A percentile compares a stretch with the other conserved stretches of the same genome.
Evolutionary conservation across 2,888 invertebrate species (phyloP).

Genomic region (Apocheima hispidaria): DNA sequence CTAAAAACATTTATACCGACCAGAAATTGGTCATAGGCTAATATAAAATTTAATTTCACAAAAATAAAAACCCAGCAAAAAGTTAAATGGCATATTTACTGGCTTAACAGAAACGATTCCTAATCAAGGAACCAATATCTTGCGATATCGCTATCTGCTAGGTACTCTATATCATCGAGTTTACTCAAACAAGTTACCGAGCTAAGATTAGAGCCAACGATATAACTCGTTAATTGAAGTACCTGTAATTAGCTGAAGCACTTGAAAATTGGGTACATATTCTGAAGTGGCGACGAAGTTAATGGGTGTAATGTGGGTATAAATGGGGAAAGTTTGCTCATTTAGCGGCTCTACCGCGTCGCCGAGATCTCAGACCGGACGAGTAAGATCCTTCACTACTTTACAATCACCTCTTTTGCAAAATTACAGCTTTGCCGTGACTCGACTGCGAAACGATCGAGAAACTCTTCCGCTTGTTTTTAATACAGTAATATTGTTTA

Average conservation of each 20-base stretch:
- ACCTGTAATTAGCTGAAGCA: slow-evolving; percentile 73
- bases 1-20: too few species aligned
- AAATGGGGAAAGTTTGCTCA: slow-evolving; percentile 82
- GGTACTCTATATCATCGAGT: slow-evolving; percentile 30
- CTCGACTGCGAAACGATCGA: slow-evolving; percentile 58
- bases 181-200: slow-evolving; percentile 59
- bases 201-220: slow-evolving; percentile 63
- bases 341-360: slow-evolving; percentile 68
- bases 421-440: slow-evolving; percentile 76
- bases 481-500: slow-evolving; percentile 59
- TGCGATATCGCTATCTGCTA: neutral
- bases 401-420: slow-evolving; percentile 76
- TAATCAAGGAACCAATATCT: neutral
- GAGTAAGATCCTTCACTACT: slow-evolving; percentile 63
- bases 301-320: slow-evolving; percentile 80
- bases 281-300: slow-evolving; percentile 70
- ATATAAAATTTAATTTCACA: too few species aligned
- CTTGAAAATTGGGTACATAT: slow-evolving; percentile 72
- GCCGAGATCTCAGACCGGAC: slow-evolving; percentile 60
- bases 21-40: too few species aligned
- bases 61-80: too few species aligned
- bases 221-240: slow-evolving; percentile 73
- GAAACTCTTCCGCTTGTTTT: slow-evolving; percentile 43
- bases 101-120: neutral
- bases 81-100: too few species aligned